These are phyloP conservation scores for Typhlichthys eigenmanni DNA, from an alignment of 2,797 vertebrate genomes.

Conservation along the genomic window DNA sequence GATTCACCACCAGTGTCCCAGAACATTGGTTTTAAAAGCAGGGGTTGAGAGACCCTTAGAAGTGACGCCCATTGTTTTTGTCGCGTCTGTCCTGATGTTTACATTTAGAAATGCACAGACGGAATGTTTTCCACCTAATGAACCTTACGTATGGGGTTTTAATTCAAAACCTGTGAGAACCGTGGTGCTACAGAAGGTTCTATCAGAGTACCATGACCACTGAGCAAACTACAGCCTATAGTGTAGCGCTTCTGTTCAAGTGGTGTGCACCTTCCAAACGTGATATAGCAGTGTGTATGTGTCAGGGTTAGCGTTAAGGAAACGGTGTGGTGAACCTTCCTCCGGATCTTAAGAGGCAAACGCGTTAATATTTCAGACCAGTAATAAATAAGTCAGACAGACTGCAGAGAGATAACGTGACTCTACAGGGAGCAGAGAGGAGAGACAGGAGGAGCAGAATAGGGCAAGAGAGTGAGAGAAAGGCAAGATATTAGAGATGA, in stretches of 20 bases:
- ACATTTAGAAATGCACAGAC: too few species aligned
- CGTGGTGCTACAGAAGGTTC: too few species aligned
- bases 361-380: slow-evolving; percentile 76
- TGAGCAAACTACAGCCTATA: not conserved
- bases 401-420: slow-evolving; percentile 75
- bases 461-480: slow-evolving; percentile 24
- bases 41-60: too few species aligned
- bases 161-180: too few species aligned
- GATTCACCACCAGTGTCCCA: slow-evolving; percentile 8
- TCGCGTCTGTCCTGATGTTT: too few species aligned
- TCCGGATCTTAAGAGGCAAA: slow-evolving; percentile 59
- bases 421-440: slow-evolving; percentile 40
- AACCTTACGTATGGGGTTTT: too few species aligned
- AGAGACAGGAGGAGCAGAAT: slow-evolving; percentile 14
- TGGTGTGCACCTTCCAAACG: not conserved
- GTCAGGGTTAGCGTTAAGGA: slow-evolving; percentile 24
- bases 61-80: too few species aligned
- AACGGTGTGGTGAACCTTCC: slow-evolving; percentile 48
- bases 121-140: too few species aligned
- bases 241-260: slow-evolving; percentile 1
- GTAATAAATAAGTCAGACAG: slow-evolving; percentile 76
- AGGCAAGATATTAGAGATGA: slow-evolving; percentile 7
- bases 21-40: not conserved
- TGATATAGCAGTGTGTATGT: slow-evolving; percentile 8
- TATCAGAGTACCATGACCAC: too few species aligned